These are phyloP conservation scores for Cryptomyrus ogoouensis DNA, from an alignment of 2,113 vertebrate species.

Conservation along the genomic window DNA sequence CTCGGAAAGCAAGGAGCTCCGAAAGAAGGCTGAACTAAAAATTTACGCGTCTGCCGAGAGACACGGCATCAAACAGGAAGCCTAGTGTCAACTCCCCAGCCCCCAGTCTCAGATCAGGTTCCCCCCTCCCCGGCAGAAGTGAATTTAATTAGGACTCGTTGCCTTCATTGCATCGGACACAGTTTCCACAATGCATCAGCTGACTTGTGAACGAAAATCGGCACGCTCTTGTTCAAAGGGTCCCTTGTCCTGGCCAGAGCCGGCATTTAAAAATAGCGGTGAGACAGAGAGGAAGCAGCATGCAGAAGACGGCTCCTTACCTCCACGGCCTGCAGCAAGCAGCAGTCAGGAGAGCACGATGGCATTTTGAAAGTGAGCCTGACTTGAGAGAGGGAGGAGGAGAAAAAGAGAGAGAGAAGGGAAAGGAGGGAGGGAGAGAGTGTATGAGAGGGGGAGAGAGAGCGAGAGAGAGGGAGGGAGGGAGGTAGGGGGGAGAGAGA, in stretches of 20 bases:
- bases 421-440: background rate
- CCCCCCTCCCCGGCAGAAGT: background rate
- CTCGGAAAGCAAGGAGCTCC: background rate
- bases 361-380: constrained; percentile 72
- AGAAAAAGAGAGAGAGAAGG: constrained; percentile 20
- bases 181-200: constrained; percentile 12
- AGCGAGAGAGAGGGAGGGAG: background rate
- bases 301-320: constrained; percentile 58
- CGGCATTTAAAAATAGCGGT: background rate
- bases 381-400: constrained; percentile 39
- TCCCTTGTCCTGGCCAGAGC: background rate
- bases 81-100: constrained; percentile 9
- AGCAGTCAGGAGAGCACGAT: constrained; percentile 82
- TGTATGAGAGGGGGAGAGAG: background rate
- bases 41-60: background rate
- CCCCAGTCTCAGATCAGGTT: constrained; percentile 8
- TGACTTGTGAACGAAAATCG: background rate
- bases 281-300: constrained; percentile 20
- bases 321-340: constrained; percentile 78
- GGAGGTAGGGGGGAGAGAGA: background rate
- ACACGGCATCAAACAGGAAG: background rate
- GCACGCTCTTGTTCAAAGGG: background rate
- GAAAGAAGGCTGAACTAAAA: background rate
- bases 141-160: constrained; percentile 9
- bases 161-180: background rate